Conservation (phyloP, 2,113 vertebrate genomes). For the Galemys pyrenaicus region DNA sequence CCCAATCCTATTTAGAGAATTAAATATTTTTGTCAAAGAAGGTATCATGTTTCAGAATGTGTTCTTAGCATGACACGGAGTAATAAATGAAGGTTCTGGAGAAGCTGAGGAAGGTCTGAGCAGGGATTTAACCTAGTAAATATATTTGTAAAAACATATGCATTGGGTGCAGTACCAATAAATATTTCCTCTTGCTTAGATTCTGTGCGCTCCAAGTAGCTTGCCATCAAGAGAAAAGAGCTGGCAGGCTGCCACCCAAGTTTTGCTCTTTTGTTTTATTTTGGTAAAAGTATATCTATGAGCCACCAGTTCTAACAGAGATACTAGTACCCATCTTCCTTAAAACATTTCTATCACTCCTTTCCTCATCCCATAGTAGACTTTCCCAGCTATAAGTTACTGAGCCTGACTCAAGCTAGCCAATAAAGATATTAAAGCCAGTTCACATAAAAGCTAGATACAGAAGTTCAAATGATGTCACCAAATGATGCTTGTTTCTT, state of each 20-base stretch:
- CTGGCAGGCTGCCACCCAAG: not conserved
- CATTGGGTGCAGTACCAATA: not conserved
- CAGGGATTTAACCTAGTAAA: not conserved
- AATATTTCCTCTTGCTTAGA: not conserved
- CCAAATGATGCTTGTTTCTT: conserved; percentile 23
- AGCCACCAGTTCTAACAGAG: not conserved
- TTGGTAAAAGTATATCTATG: not conserved
- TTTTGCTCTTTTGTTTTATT: not conserved
- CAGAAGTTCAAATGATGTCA: not conserved
- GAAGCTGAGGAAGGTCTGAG: not conserved
- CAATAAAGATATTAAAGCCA: not conserved
- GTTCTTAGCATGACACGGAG: not conserved
- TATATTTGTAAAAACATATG: not conserved
- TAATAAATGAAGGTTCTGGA: not conserved
- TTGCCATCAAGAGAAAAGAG: conserved; percentile 9
- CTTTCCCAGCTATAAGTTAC: not conserved
- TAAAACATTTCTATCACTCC: not conserved
- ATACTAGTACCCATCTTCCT: not conserved
- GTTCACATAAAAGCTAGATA: not conserved
- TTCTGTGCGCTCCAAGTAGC: not conserved
- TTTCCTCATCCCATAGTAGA: not conserved
- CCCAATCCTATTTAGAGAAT: not conserved
- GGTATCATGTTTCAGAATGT: not conserved
- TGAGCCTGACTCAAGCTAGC: not conserved
- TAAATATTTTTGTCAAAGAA: not conserved